Percentiles rank a stretch among this genome's conserved stretches.
phyloP scores from a whole-genome alignment of 2,113 vertebrate genomes.

The Neolamprologus sp. region DNA sequence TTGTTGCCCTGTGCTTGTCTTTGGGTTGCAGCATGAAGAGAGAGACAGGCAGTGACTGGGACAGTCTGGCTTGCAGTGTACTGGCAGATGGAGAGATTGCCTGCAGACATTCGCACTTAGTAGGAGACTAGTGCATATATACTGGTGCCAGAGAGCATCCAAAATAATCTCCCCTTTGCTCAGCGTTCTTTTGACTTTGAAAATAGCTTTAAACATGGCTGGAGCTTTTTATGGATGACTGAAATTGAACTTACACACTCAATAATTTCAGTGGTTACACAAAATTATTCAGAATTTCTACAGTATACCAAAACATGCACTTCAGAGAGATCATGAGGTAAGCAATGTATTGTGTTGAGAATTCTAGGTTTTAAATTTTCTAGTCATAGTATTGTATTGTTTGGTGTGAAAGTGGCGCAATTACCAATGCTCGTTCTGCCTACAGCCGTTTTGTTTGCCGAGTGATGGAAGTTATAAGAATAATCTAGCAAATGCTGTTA shows the following conservation, averaged over 20 bases:
- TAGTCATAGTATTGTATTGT: neutral
- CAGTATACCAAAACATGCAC: neutral
- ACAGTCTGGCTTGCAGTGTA: slow-evolving; percentile 34
- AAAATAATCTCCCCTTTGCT: slow-evolving; percentile 22
- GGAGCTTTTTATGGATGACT: neutral
- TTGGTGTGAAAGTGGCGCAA: neutral
- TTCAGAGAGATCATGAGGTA: neutral
- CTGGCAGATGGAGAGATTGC: slow-evolving; percentile 66
- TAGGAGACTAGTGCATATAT: slow-evolving; percentile 24
- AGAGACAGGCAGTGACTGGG: slow-evolving; percentile 8
- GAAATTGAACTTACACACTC: neutral
- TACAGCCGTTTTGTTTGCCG: neutral
- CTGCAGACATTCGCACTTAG: slow-evolving; percentile 51
- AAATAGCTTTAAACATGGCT: neutral
- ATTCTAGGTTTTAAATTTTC: neutral
- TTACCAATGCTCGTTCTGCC: neutral
- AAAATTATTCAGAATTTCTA: neutral
- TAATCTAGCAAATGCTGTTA: neutral
- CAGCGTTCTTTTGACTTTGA: neutral
- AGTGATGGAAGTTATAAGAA: neutral
- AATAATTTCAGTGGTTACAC: neutral
- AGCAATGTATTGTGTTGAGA: neutral
- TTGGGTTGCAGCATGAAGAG: neutral
- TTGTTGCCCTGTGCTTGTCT: slow-evolving; percentile 41
- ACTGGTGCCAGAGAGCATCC: slow-evolving; percentile 23